Evolutionary conservation across 1,140 invertebrate genomes (phyloP), one percentile per base, ranked within the genome.

Genomic region (Steinernema khuongi): DNA sequence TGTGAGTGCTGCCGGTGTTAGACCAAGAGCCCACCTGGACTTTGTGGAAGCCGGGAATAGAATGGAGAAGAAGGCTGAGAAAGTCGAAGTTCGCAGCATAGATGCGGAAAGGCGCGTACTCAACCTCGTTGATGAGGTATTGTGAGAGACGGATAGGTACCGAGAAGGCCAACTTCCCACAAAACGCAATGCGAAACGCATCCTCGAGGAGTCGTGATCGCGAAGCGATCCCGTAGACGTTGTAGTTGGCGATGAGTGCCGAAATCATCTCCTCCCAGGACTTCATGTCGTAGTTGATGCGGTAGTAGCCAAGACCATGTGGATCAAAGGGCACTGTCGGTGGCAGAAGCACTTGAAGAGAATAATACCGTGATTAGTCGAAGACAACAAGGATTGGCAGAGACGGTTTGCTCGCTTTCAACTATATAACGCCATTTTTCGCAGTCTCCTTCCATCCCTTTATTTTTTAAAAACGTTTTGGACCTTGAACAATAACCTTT

Each of bases 221-320:
- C 11, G 50, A 7, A 22, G 50, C 50, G 50, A 60, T 60, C 14
- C 50, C 50, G 50, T 60, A 60, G 2, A 60, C 50, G 50, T 60
- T 60, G 22, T 60, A 60, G 50, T 60, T 60, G 14, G 50, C 50
- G 50, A 60, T 60, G 50, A 60, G 50, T 4, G 50, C 50, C 7
- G 50, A 60, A 22, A 60, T 60, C 50, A 60, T 60, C 4, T 60
- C 14, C 50, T 60, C 50, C 50, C 50, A 60, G 4, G 50, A 60
- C 22, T 60, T 60, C 19, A 60, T 60, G 50, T 60, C 50, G 50
- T 60, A 60, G 22, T 60, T 60, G 50, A 60, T 60, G 4, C 50
- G 11, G 50, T 60, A 60, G 22, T 60, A 60, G 50, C 50, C 50
- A 22, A 60, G 50, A 17, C 50, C 50, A 26, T 26, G 11, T 11